A percentile compares a stretch with the other conserved stretches of the same genome.
These are phyloP conservation scores for Oxyura jamaicensis DNA, from an alignment of 2,113 vertebrate species.

Conservation along the genomic window DNA sequence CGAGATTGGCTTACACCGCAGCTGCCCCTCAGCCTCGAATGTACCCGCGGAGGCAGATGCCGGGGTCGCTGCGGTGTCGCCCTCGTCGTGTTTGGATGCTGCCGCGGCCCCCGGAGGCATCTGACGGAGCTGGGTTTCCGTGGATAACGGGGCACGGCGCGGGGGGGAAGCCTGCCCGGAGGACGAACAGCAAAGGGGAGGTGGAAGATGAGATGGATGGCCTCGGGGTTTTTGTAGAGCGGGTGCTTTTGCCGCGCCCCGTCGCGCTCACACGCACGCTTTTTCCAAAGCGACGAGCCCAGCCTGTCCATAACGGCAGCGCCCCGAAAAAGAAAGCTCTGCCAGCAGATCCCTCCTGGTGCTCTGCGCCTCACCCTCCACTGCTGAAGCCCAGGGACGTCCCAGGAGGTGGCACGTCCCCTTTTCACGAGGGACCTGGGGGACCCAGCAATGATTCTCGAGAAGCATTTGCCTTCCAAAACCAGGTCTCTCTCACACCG, in stretches of 20 bases:
- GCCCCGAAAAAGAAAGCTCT: not conserved
- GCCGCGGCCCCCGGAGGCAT: not conserved
- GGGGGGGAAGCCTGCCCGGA: not conserved
- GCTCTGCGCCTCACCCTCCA: not conserved
- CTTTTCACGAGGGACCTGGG: not conserved
- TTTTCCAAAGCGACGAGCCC: not conserved
- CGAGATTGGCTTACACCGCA: slow-evolving; percentile 8
- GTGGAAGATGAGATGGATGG: not conserved
- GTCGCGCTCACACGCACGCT: accelerated
- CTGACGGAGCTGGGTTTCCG: not conserved
- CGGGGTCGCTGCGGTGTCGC: not conserved
- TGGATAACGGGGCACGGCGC: not conserved
- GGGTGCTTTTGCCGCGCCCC: not conserved
- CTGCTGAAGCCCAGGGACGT: not conserved
- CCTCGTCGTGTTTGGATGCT: not conserved
- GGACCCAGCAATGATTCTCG: not conserved
- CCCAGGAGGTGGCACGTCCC: not conserved
- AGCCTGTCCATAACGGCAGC: not conserved
- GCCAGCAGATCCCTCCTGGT: not conserved
- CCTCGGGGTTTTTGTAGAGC: not conserved
- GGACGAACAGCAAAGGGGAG: not conserved
- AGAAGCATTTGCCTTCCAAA: not conserved
- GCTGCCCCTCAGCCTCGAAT: not conserved
- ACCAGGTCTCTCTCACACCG: not conserved
- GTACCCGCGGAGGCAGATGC: not conserved